Conservation (phyloP, 2,888 invertebrate species). For the Ctena decussata region DNA sequence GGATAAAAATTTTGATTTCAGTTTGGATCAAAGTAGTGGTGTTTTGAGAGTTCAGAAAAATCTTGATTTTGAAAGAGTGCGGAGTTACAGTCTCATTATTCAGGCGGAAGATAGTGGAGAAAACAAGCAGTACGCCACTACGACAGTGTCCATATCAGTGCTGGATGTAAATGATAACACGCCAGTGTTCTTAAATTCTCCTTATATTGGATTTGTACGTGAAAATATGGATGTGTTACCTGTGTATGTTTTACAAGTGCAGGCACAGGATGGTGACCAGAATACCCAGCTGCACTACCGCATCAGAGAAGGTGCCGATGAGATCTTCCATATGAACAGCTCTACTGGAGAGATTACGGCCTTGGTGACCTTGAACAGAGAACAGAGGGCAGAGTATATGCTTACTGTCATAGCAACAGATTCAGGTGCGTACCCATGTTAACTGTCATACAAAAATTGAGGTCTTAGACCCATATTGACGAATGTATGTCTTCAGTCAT, state of each 20-base stretch:
- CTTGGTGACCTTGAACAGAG: slow-evolving; percentile 93
- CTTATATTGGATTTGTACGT: slow-evolving; percentile 97
- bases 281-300: slow-evolving; percentile 97
- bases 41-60: slow-evolving; percentile 96
- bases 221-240: slow-evolving; percentile 90
- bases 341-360: slow-evolving; percentile 89
- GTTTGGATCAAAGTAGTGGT: slow-evolving; percentile 93
- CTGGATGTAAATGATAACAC: slow-evolving; percentile 98
- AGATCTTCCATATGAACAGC: slow-evolving; percentile 91
- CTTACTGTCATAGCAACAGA: slow-evolving; percentile 95
- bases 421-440: slow-evolving; percentile 91
- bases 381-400: slow-evolving; percentile 93
- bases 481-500: too few relatives aligned
- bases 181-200: slow-evolving; percentile 97
- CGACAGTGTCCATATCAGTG: slow-evolving; percentile 92
- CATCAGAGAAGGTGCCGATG: slow-evolving; percentile 96
- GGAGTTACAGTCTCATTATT: slow-evolving; percentile 93
- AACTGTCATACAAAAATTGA: too few relatives aligned
- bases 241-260: slow-evolving; percentile 89
- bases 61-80: slow-evolving; percentile 96
- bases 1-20: slow-evolving; percentile 89
- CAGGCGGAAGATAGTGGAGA: slow-evolving; percentile 91
- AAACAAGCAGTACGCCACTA: slow-evolving; percentile 90
- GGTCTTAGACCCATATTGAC: background rate
- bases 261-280: slow-evolving; percentile 96